Evolutionary conservation across 1,140 invertebrate species (phyloP).

Genomic region (Microplitis demolitor): DNA sequence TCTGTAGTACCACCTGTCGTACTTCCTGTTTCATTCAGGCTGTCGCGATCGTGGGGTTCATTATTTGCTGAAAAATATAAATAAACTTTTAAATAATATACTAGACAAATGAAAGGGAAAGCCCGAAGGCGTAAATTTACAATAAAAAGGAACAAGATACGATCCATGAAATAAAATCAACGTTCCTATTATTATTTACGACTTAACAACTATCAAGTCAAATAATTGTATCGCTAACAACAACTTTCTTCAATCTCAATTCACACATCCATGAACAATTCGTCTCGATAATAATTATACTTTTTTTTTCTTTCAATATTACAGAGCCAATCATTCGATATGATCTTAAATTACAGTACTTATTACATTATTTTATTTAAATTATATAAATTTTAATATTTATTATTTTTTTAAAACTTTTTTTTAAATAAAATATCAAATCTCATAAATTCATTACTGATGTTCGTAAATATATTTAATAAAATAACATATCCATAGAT

Average conservation of each 20-base stretch:
- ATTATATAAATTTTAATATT: not conserved
- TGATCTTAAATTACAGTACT: not conserved
- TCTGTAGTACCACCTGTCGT: conserved; percentile 49
- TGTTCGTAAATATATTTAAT: not conserved
- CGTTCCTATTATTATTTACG: not conserved
- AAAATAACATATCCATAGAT: not conserved
- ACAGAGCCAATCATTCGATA: not conserved
- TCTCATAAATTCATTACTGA: not conserved
- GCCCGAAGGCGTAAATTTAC: not conserved
- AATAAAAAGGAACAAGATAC: not conserved
- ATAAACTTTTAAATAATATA: not conserved
- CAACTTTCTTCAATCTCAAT: conserved; percentile 29
- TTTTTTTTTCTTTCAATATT: not conserved
- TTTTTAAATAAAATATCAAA: too few relatives aligned
- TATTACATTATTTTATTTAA: not conserved
- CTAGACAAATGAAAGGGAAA: conserved; percentile 3
- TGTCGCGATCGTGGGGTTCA: conserved; percentile 63
- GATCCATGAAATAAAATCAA: conserved; percentile 3
- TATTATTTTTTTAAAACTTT: not conserved
- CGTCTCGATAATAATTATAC: not conserved
- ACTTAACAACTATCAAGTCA: not conserved
- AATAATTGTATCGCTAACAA: conserved; percentile 7
- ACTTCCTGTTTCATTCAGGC: conserved; percentile 60
- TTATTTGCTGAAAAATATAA: conserved; percentile 52
- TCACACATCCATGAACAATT: conserved; percentile 14